These are phyloP conservation scores for Coremacera marginata DNA, from an alignment of 2,888 invertebrate species.

Conservation along the genomic window DNA sequence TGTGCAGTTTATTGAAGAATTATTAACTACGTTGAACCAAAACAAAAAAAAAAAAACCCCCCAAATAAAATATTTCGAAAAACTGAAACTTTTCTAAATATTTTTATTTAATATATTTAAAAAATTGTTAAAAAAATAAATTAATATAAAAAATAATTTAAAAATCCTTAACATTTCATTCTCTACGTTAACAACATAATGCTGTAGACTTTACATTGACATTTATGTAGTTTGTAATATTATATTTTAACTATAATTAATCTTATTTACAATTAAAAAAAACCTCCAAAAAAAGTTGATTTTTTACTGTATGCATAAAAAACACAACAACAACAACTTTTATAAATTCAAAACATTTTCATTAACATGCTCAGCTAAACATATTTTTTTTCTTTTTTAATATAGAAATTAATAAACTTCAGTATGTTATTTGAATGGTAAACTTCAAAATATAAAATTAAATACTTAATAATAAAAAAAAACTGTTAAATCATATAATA, in stretches of 20 bases:
- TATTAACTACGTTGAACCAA: background rate
- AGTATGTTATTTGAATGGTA: conserved; percentile 31
- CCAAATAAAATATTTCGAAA: background rate
- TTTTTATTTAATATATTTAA: background rate
- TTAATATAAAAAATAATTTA: no score
- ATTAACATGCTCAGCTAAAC: background rate
- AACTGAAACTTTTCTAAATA: background rate
- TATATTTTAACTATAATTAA: no score
- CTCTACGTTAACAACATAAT: no score
- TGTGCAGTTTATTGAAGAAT: background rate
- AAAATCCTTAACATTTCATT: no score
- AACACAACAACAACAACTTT: background rate
- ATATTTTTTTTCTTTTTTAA: background rate
- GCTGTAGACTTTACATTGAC: no score
- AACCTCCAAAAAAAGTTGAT: background rate
- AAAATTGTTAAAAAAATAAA: background rate
- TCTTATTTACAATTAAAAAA: background rate
- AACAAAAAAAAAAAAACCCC: background rate
- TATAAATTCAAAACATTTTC: background rate
- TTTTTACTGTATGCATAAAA: background rate
- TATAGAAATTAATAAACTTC: conserved; percentile 13
- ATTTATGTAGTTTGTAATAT: no score
- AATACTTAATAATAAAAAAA: conserved; percentile 12
- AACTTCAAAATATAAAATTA: conserved; percentile 8
- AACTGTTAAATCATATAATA: conserved; percentile 33